Evolutionary conservation across 2,888 invertebrate species (phyloP).

Genomic region (Drosophila mercatorum): DNA sequence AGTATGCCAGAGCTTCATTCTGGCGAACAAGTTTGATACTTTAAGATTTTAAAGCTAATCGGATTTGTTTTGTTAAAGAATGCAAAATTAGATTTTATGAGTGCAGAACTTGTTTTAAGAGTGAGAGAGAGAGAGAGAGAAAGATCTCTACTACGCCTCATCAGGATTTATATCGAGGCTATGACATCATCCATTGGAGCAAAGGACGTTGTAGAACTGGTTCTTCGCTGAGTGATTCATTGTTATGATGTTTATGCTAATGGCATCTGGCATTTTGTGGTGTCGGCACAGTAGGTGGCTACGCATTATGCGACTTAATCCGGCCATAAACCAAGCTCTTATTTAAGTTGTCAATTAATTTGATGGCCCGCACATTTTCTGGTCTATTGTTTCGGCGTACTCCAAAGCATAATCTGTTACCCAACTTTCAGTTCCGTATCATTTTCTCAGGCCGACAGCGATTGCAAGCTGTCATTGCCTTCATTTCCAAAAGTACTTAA

Average conservation of each 20-base stretch:
- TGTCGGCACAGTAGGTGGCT: slow-evolving; percentile 22
- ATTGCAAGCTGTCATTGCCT: slow-evolving; percentile 36
- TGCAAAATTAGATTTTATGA: slow-evolving; percentile 31
- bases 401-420: background rate
- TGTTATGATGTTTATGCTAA: slow-evolving; percentile 23
- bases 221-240: slow-evolving; percentile 31
- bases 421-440: slow-evolving; percentile 40
- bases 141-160: slow-evolving; percentile 26
- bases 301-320: slow-evolving; percentile 18
- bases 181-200: slow-evolving; percentile 64
- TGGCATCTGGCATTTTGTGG: background rate
- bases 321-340: slow-evolving; percentile 21
- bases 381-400: background rate
- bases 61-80: slow-evolving; percentile 27
- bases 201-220: slow-evolving; percentile 60
- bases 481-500: slow-evolving; percentile 14
- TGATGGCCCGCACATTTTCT: slow-evolving; percentile 17
- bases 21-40: slow-evolving; percentile 60
- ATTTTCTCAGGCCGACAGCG: slow-evolving; percentile 36
- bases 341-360: slow-evolving; percentile 20
- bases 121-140: background rate
- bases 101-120: slow-evolving; percentile 43
- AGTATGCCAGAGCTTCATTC: slow-evolving; percentile 17
- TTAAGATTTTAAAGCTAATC: slow-evolving; percentile 28
- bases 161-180: slow-evolving; percentile 62